These are phyloP conservation scores for Melitaea cinxia DNA, from an alignment of 1,140 invertebrate species.

Conservation along the genomic window DNA sequence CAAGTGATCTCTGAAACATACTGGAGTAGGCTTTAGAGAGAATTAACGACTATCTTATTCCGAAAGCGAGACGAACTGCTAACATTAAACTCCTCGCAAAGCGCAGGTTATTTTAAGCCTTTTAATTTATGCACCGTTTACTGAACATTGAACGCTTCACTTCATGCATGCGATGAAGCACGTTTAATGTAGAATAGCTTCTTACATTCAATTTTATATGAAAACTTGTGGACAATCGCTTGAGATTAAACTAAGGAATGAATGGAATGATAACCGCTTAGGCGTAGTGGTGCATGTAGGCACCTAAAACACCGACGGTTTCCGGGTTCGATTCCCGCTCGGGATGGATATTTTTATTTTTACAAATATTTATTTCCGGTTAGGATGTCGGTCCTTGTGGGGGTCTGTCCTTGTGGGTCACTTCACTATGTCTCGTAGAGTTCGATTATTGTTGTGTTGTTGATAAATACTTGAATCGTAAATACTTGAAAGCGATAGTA, in stretches of 20 bases:
- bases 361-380: too few relatives aligned
- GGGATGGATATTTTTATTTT: too few relatives aligned
- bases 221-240: not conserved
- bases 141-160: slow-evolving; percentile 15
- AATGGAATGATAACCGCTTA: not conserved
- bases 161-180: slow-evolving; percentile 18
- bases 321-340: too few relatives aligned
- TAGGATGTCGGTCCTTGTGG: too few relatives aligned
- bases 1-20: slow-evolving; percentile 16
- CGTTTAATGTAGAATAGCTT: slow-evolving; percentile 12
- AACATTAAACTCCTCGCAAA: slow-evolving; percentile 19
- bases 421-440: too few relatives aligned
- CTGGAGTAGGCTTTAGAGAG: slow-evolving; percentile 3
- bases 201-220: slow-evolving; percentile 14
- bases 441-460: too few relatives aligned
- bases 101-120: slow-evolving; percentile 15
- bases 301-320: too few relatives aligned
- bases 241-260: not conserved
- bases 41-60: slow-evolving; percentile 17
- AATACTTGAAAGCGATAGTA: too few relatives aligned
- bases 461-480: too few relatives aligned
- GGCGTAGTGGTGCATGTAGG: too few relatives aligned
- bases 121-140: slow-evolving; percentile 29
- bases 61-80: slow-evolving; percentile 18
- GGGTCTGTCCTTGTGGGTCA: too few relatives aligned